Evolutionary conservation across 1,140 invertebrate species (phyloP), one percentile per base, ranked within the genome.

Genomic region (Macrotrachela quadricornifera): DNA sequence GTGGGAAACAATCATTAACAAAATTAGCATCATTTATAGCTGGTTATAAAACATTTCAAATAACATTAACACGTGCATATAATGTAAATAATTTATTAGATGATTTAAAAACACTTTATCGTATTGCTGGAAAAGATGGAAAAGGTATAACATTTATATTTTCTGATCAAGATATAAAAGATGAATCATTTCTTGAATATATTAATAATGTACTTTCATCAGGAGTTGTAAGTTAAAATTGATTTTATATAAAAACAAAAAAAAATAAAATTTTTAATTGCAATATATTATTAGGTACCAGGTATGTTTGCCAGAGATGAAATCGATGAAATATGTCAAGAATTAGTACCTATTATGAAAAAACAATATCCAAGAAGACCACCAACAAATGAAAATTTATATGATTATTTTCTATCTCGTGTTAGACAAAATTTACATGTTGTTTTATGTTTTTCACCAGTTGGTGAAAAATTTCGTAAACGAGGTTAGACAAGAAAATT

Each of bases 71-170:
- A 12, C 79, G 84, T 64, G 92, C 88, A 0, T 95, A 95, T 68
- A 92, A 91, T 69, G 79, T 86, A 15, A 79, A 82, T 6, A 94
- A 94, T 66, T 84, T 95, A 62, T 71, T 94, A 54, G 90, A 95
- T 71, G 90, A 95, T 69, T 70, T 95, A 18, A 94, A 91, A 71
- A 76, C 82, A 54, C 71, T 95, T 30, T 92, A 91, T 64, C 76
- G 85, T 60, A 67, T 65, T 16, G 91, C 87, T 65, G 90, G 88
- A 36, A 82, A 82, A 16, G 85, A 91, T 70, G 87, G 85, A 18
- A 92, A 92, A 75, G 87, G 87, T 17, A 91, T 88, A 3, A 88
- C 87, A 0, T 95, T 95, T 67, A 85, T 95, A 57, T 94, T 94
- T 65, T 88, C 84, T 12, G 85, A 90, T 67, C 75, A 87, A 51